Base-by-base conservation (phyloP, 2,113 vertebrate genomes). In the Micromys minutus region DNA sequence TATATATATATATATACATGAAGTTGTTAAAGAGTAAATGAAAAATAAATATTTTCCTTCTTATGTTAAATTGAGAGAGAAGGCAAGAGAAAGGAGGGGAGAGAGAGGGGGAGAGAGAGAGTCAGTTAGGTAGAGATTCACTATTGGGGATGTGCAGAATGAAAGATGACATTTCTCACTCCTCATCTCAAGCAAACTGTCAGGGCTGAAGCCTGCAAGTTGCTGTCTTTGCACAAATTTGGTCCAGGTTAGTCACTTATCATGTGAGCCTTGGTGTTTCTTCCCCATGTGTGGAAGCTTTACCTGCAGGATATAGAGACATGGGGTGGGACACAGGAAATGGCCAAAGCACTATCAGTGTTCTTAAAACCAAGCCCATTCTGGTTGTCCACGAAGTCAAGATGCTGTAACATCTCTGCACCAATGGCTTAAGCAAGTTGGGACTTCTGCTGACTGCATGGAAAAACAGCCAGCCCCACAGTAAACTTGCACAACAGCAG, bases 401-500 rank as follows among this genome's bases (percentile, higher is more conserved):
- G 89, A 67, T 16, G 77, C 45, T 52, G 42, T 77, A 69, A 93
- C 52, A 83, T 85, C 52, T 93, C 76, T 21, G 36, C 45, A 59
- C 55, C 72, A 77, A 59, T 45, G 81, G 50, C 55, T 50, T 74
- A 84, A 94, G 80, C 83, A 52, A 93, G 69, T 22, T 16, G 39
- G 61, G 63, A n/a, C 71, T 85, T 95, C 42, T 96, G 96, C 96
- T 95, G 91, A 96, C 57, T 96, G 90, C 19, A 3, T 59, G 92
- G 89, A 83, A 89, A 95, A 94, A 69, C 12, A 34, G 77, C 29
- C 55, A 55, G 55, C 76, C 90, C 31, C 2, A 47, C 74, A 79
- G 90, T 71, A 94, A 95, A 95, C 50, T 71, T 55, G 93, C 91
- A 16, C 11, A 11, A n/a, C 79, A 93, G 95, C 95, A 94, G 52